Conservation (phyloP, 1,140 invertebrate species). For the Pectinophora gossypiella region DNA sequence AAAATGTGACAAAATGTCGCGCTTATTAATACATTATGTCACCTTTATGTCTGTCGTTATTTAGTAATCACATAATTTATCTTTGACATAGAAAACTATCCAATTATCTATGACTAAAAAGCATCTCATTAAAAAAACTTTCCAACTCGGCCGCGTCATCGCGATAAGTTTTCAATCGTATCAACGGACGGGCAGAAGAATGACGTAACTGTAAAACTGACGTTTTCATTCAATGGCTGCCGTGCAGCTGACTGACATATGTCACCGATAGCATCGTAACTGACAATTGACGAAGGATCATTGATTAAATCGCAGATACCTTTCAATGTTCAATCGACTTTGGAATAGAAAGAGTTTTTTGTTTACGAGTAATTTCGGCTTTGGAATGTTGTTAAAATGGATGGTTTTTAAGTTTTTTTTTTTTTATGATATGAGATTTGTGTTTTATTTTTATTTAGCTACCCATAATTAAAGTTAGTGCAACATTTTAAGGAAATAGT, state of each 20-base stretch:
- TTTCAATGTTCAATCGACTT: too few relatives aligned
- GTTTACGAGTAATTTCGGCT: neutral
- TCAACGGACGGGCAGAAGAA: neutral
- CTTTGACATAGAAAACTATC: too few relatives aligned
- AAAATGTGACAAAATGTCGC: too few relatives aligned
- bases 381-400: neutral
- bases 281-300: constrained; percentile 35
- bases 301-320: constrained; percentile 25
- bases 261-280: constrained; percentile 29
- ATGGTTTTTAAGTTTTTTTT: neutral
- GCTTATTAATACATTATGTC: too few relatives aligned
- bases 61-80: too few relatives aligned
- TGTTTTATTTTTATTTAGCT: too few relatives aligned
- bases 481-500: neutral
- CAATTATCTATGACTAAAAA: too few relatives aligned
- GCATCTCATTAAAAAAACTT: too few relatives aligned
- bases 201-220: constrained; percentile 18
- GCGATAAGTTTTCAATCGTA: neutral
- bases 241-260: constrained; percentile 31
- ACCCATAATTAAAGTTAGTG: neutral
- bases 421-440: neutral
- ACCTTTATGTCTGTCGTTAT: too few relatives aligned
- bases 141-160: too few relatives aligned
- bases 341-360: constrained; percentile 5
- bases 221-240: constrained; percentile 38